phyloP scores from a whole-genome alignment of 1,140 invertebrate species.

The Drosophila pandora region DNA sequence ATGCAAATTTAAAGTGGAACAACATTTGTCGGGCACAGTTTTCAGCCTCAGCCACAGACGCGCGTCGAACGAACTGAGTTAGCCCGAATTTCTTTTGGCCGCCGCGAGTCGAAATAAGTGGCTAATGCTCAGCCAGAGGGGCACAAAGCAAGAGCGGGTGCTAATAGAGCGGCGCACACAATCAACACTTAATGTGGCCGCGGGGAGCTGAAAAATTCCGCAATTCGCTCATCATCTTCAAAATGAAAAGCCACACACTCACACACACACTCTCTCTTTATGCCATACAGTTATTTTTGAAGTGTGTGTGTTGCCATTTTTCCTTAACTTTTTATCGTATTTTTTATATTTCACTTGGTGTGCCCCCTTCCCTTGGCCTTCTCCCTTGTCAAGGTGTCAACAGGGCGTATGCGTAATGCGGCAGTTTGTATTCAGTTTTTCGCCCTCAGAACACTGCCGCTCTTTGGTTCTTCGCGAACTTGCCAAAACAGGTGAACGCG shows the following conservation, averaged over 20 bases:
- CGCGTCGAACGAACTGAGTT: conserved; percentile 79
- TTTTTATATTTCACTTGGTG: conserved; percentile 23
- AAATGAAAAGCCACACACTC: conserved; percentile 63
- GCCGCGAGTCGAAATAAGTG: conserved; percentile 48
- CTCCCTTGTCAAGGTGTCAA: conserved; percentile 26
- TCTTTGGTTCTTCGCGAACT: conserved; percentile 25
- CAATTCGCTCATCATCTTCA: conserved; percentile 77
- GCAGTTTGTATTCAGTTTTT: conserved; percentile 60
- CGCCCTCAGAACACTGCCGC: conserved; percentile 11
- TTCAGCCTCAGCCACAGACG: conserved; percentile 64
- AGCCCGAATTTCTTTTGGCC: conserved; percentile 56
- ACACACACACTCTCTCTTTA: conserved; percentile 31
- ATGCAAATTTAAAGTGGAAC: conserved; percentile 67
- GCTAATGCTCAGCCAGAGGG: conserved; percentile 1
- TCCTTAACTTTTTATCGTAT: conserved; percentile 37
- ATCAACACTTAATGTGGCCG: conserved; percentile 80
- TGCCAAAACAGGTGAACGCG: conserved; percentile 39
- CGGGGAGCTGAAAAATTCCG: conserved; percentile 74
- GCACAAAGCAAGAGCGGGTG: conserved; percentile 13
- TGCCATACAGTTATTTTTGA: conserved; percentile 34
- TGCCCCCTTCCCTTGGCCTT: neutral
- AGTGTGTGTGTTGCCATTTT: conserved; percentile 45
- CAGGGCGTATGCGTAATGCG: conserved; percentile 71
- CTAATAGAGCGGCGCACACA: conserved; percentile 79
- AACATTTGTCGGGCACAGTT: conserved; percentile 56